Conservation (phyloP, 2,888 invertebrate species). For the Ctenicera cuprea region DNA sequence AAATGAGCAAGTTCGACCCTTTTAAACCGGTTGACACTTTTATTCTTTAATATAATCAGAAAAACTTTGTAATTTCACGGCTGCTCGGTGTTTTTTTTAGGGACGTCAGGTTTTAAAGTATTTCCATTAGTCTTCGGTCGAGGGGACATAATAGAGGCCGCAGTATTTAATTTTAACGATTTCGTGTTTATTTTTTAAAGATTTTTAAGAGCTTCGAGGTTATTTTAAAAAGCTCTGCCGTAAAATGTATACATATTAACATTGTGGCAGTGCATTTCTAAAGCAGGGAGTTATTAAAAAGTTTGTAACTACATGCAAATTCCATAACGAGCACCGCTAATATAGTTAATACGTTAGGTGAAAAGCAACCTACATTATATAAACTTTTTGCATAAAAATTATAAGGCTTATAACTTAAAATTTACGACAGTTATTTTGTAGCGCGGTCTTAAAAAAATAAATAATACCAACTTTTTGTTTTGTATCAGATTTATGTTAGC, state of each 20-base stretch:
- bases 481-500: not conserved
- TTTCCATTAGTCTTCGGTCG: slow-evolving; percentile 62
- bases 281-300: slow-evolving; percentile 64
- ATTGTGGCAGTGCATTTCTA: slow-evolving; percentile 57
- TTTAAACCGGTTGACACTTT: slow-evolving; percentile 60
- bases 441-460: not conserved
- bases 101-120: slow-evolving; percentile 62
- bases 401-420: slow-evolving; percentile 46
- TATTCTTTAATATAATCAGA: slow-evolving; percentile 63
- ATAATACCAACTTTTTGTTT: not conserved
- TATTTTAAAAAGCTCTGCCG: slow-evolving; percentile 50
- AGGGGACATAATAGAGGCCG: slow-evolving; percentile 44
- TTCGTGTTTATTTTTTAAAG: slow-evolving; percentile 46
- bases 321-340: slow-evolving; percentile 58
- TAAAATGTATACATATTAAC: slow-evolving; percentile 58
- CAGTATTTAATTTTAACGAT: slow-evolving; percentile 52
- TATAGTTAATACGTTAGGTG: slow-evolving; percentile 52
- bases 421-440: slow-evolving; percentile 37
- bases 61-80: slow-evolving; percentile 67
- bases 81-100: slow-evolving; percentile 62
- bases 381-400: slow-evolving; percentile 52
- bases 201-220: slow-evolving; percentile 27
- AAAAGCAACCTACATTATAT: slow-evolving; percentile 45
- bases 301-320: slow-evolving; percentile 65
- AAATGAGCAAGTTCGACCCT: slow-evolving; percentile 51